Conservation (phyloP, 2,797 vertebrate species). For the Sebastes cheni region DNA sequence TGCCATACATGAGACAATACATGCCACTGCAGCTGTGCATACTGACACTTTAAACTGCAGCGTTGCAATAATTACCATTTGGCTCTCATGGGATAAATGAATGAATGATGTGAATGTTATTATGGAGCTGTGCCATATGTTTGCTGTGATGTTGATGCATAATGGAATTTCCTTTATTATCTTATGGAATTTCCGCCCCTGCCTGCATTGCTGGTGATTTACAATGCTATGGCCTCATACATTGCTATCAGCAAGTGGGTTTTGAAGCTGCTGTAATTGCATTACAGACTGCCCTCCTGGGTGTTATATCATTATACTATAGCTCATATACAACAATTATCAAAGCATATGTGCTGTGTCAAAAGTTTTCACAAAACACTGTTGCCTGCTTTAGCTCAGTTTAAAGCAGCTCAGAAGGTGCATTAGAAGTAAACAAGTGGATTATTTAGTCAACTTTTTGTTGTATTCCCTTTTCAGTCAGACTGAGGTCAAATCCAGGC, state of each 20-base stretch:
- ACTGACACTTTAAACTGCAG: slow-evolving; percentile 4
- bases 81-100: slow-evolving; percentile 35
- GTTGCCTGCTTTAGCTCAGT: not conserved
- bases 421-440: no score
- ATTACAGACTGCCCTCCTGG: slow-evolving; percentile 3
- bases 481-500: not conserved
- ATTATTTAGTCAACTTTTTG: not conserved
- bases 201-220: slow-evolving; percentile 25
- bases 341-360: not conserved
- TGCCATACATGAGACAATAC: not conserved
- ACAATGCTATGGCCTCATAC: not conserved
- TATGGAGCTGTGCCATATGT: slow-evolving; percentile 52
- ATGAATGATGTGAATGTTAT: slow-evolving; percentile 24
- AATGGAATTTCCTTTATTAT: slow-evolving; percentile 49
- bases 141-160: slow-evolving; percentile 32
- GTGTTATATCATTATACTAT: slow-evolving; percentile 1
- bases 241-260: slow-evolving; percentile 6
- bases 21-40: slow-evolving; percentile 6
- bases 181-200: slow-evolving; percentile 9
- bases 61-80: slow-evolving; percentile 19
- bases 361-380: not conserved
- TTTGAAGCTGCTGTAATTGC: slow-evolving; percentile 19
- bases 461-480: not conserved
- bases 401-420: not conserved
- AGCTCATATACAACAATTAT: slow-evolving; percentile 24